A percentile compares a stretch with the other conserved stretches of the same genome.
These are phyloP conservation scores for Chaetodon trifasciatus DNA, from an alignment of 2,797 vertebrate genomes.

Conservation along the genomic window DNA sequence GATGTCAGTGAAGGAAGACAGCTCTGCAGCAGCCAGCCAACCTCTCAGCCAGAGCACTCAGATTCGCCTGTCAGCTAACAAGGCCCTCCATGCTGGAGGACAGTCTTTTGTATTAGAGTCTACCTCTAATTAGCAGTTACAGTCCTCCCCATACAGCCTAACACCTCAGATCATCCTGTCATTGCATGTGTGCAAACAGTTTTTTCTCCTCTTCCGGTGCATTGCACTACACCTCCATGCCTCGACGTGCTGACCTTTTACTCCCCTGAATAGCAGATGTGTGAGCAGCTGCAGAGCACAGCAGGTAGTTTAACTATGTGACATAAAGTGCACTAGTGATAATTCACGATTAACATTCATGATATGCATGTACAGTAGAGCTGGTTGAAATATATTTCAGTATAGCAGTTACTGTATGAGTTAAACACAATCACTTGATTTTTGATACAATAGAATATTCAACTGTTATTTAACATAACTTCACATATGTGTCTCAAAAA, in stretches of 20 bases:
- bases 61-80: constrained; percentile 69
- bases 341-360: background rate
- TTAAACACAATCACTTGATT: background rate
- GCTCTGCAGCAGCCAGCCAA: constrained; percentile 64
- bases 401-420: background rate
- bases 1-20: constrained; percentile 74
- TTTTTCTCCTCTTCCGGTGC: constrained; percentile 21
- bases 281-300: constrained; percentile 23
- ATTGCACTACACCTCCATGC: constrained; percentile 3
- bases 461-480: background rate
- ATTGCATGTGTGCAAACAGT: constrained; percentile 23
- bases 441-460: background rate
- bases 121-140: constrained; percentile 63
- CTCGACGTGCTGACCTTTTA: constrained; percentile 21
- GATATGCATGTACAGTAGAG: background rate
- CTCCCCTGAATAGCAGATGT: constrained; percentile 13
- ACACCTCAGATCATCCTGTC: constrained; percentile 36
- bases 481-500: background rate
- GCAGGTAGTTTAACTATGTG: constrained; percentile 18
- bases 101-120: constrained; percentile 52
- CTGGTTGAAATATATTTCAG: background rate
- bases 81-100: constrained; percentile 58
- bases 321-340: constrained; percentile 1
- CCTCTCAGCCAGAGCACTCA: constrained; percentile 60
- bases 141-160: constrained; percentile 25